A percentile compares a stretch with the other conserved stretches of the same genome.
These are phyloP conservation scores for Thunnus thynnus DNA, from an alignment of 2,113 vertebrate species.

Conservation along the genomic window DNA sequence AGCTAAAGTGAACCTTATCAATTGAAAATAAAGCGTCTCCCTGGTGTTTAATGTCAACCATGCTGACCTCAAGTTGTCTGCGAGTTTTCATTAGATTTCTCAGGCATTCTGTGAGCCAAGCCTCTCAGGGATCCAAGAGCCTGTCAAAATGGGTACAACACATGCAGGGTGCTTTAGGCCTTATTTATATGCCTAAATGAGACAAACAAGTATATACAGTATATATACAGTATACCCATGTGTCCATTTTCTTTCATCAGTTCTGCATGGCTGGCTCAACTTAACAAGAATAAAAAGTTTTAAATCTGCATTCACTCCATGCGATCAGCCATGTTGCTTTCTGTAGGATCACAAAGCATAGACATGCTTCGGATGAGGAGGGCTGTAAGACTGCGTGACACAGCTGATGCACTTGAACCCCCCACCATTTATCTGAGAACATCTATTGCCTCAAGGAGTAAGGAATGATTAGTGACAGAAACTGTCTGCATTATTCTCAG, in stretches of 20 bases:
- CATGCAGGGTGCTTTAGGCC: background rate
- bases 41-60: background rate
- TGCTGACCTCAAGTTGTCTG: background rate
- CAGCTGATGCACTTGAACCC: background rate
- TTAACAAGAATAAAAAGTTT: background rate
- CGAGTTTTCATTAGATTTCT: background rate
- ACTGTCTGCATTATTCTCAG: constrained; percentile 16
- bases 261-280: background rate
- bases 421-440: constrained; percentile 25
- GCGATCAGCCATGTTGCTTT: background rate
- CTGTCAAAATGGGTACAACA: background rate
- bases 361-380: background rate
- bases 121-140: background rate
- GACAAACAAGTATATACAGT: background rate
- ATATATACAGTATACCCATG: background rate
- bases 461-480: constrained; percentile 29
- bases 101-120: background rate
- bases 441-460: constrained; percentile 21
- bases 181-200: background rate
- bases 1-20: background rate
- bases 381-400: background rate
- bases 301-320: background rate
- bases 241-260: background rate
- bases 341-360: background rate
- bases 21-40: background rate